These are phyloP conservation scores for Urocynchramus pylzowi DNA, from an alignment of 2,113 vertebrate species.

Conservation along the genomic window DNA sequence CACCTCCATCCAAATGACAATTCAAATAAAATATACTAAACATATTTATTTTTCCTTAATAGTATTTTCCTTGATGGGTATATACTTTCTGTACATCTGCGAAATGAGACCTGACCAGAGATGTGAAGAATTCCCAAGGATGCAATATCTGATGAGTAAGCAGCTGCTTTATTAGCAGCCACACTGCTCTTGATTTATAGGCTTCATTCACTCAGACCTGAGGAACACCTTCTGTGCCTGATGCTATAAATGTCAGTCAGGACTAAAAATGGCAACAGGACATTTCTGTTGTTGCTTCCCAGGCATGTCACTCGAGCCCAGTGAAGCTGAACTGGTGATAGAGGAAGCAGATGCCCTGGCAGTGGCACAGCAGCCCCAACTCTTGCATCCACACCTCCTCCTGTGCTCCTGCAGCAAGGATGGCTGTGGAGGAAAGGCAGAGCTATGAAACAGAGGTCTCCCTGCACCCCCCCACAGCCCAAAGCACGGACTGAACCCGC, in stretches of 20 bases:
- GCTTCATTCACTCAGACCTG: neutral
- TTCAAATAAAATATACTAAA: neutral
- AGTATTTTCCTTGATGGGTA: neutral
- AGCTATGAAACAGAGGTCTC: neutral
- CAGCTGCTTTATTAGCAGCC: neutral
- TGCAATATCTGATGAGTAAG: neutral
- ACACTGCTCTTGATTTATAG: constrained; percentile 1
- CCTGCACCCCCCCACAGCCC: neutral
- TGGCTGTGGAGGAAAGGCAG: neutral
- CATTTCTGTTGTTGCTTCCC: neutral
- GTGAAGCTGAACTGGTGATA: fast-evolving
- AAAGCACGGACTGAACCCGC: fast-evolving
- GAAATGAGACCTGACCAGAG: neutral
- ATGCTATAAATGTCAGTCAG: neutral
- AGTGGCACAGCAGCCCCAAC: neutral
- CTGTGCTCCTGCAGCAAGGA: fast-evolving
- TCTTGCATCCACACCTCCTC: neutral
- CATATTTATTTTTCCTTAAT: neutral
- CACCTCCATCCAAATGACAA: neutral
- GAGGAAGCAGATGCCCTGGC: neutral
- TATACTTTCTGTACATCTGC: neutral
- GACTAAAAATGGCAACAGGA: neutral
- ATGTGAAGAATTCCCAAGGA: neutral
- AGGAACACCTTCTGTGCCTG: neutral
- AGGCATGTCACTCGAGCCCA: neutral